These are phyloP conservation scores for Perithous albicinctus DNA, from an alignment of 2,888 invertebrate species.

Conservation along the genomic window DNA sequence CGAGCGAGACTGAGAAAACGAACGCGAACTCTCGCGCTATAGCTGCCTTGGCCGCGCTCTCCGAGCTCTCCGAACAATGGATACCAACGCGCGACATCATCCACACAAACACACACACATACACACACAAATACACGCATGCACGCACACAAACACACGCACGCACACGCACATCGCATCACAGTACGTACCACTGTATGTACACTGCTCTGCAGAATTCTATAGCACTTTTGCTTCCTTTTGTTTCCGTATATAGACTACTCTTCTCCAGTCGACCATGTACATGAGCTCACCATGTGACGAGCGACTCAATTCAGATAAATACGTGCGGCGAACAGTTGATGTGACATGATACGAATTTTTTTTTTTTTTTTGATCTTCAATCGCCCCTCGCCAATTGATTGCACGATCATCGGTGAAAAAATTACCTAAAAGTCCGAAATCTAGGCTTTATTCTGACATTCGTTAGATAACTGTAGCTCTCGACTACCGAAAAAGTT, in stretches of 20 bases:
- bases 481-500: too few species aligned
- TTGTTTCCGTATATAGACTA: conserved; percentile 45
- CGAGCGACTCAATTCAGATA: conserved; percentile 30
- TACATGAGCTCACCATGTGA: conserved; percentile 6
- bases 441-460: not conserved
- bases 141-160: conserved; percentile 4
- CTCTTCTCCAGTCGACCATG: conserved; percentile 17
- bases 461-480: too few species aligned
- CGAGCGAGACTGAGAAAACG: conserved; percentile 10
- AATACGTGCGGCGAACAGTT: not conserved
- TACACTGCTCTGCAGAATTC: conserved; percentile 15
- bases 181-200: not conserved
- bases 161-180: not conserved
- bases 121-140: too few species aligned
- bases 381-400: not conserved
- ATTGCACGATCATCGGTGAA: not conserved
- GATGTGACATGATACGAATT: not conserved
- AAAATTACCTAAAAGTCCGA: not conserved
- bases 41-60: not conserved
- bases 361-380: not conserved
- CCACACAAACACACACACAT: not conserved
- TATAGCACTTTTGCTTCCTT: conserved; percentile 36
- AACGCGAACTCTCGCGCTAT: not conserved
- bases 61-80: conserved; percentile 30
- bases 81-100: conserved; percentile 25